Evolutionary conservation across 2,113 vertebrate species (phyloP).

Genomic region (Drymodes brunneopygia): DNA sequence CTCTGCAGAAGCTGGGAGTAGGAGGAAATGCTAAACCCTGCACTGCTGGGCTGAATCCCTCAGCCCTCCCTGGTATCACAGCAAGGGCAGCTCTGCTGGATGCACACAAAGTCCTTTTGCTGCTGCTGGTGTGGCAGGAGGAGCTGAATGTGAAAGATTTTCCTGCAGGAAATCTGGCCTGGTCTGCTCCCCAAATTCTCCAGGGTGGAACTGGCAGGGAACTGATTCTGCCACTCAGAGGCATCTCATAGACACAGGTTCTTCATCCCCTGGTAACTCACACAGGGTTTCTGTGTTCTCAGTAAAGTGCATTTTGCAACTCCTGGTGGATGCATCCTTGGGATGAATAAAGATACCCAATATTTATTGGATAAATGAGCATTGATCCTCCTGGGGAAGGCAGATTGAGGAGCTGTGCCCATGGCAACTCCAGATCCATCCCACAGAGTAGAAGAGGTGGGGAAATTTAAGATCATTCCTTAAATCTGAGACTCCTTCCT

Average conservation of each 20-base stretch:
- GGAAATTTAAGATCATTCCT: not conserved
- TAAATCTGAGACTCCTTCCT: not conserved
- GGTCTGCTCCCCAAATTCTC: not conserved
- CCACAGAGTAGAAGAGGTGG: not conserved
- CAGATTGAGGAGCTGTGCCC: not conserved
- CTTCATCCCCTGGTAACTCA: not conserved
- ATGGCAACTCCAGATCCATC: not conserved
- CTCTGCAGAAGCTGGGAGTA: not conserved
- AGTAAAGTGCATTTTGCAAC: not conserved
- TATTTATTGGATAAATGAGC: not conserved
- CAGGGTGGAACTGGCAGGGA: not conserved
- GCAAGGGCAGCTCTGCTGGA: not conserved
- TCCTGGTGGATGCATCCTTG: not conserved
- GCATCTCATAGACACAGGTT: not conserved
- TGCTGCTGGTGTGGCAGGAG: not conserved
- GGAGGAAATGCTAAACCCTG: not conserved
- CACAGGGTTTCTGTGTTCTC: not conserved
- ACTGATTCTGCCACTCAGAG: not conserved
- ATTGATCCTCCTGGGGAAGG: not conserved
- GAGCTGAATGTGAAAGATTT: not conserved
- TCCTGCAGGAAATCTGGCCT: not conserved
- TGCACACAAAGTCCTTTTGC: not conserved
- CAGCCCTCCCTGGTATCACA: rapidly evolving
- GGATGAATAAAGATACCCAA: not conserved
- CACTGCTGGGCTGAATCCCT: not conserved